Evolutionary conservation across 2,113 vertebrate genomes (phyloP).

Genomic region (Syngnathus scovelli): DNA sequence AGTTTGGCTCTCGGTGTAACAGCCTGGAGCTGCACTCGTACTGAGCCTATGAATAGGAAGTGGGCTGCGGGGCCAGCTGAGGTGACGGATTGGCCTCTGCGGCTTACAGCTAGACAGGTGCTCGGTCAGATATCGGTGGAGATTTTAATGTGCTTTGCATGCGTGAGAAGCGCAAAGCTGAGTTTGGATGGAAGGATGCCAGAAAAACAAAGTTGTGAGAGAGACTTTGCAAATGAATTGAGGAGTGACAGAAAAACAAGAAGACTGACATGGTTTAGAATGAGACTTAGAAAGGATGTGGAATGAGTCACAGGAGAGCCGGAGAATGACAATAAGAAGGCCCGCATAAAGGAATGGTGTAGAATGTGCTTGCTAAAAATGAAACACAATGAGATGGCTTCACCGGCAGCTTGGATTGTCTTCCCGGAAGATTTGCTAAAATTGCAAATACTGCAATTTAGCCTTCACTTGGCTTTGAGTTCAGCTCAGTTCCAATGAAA

Average conservation of each 20-base stretch:
- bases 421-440: slow-evolving; percentile 53
- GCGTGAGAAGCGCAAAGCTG: slow-evolving; percentile 27
- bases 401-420: slow-evolving; percentile 56
- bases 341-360: slow-evolving; percentile 7
- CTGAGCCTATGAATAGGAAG: slow-evolving; percentile 39
- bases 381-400: slow-evolving; percentile 58
- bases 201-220: slow-evolving; percentile 19
- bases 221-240: slow-evolving; percentile 28
- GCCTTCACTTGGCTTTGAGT: slow-evolving; percentile 23
- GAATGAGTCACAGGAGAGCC: slow-evolving; percentile 27
- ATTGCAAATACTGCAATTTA: slow-evolving; percentile 42
- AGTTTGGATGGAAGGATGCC: slow-evolving; percentile 1
- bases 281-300: slow-evolving; percentile 33
- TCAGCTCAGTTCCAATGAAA: slow-evolving; percentile 24
- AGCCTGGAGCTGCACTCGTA: slow-evolving; percentile 23
- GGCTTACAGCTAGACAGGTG: slow-evolving; percentile 50
- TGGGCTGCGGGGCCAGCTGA: slow-evolving; percentile 34
- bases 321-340: slow-evolving; percentile 21
- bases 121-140: slow-evolving; percentile 56
- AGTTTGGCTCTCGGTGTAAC: slow-evolving; percentile 23
- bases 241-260: slow-evolving; percentile 15
- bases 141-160: slow-evolving; percentile 58
- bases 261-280: slow-evolving; percentile 33
- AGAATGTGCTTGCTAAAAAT: slow-evolving; percentile 40
- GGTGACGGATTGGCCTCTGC: slow-evolving; percentile 56